Conservation (phyloP, 2,888 invertebrate genomes). For the Dichetophora obliterata region DNA sequence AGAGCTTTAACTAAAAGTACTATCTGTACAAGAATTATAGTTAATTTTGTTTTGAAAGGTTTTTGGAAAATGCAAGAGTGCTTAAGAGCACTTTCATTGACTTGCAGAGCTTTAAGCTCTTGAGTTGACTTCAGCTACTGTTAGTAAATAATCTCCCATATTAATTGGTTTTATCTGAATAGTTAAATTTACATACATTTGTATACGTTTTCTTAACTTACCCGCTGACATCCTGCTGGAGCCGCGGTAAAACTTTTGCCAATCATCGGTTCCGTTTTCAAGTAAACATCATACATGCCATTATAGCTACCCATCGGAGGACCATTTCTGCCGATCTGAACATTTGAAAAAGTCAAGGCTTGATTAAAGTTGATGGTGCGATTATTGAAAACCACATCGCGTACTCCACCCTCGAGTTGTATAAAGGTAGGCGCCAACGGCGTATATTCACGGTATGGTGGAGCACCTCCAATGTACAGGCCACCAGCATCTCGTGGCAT, state of each 20-base stretch:
- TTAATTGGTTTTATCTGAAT: neutral
- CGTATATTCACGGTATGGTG: slow-evolving; percentile 73
- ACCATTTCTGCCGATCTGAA: slow-evolving; percentile 76
- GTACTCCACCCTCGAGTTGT: slow-evolving; percentile 83
- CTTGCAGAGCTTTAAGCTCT: too few relatives aligned
- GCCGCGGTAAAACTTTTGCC: slow-evolving; percentile 68
- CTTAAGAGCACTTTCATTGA: too few relatives aligned
- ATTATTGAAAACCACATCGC: slow-evolving; percentile 85
- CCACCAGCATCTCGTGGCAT: slow-evolving; percentile 75
- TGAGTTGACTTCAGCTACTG: too few relatives aligned
- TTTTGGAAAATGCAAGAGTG: neutral
- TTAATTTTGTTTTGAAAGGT: neutral
- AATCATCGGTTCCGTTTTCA: slow-evolving; percentile 71
- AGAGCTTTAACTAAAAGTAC: too few relatives aligned
- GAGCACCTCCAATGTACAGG: slow-evolving; percentile 83
- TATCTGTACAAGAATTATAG: neutral
- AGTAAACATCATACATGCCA: slow-evolving; percentile 68
- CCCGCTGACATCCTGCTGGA: slow-evolving; percentile 75
- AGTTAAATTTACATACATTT: neutral
- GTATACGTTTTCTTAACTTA: slow-evolving; percentile 59
- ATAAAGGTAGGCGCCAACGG: slow-evolving; percentile 72
- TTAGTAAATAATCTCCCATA: neutral
- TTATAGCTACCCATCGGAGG: slow-evolving; percentile 71
- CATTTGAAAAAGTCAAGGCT: slow-evolving; percentile 76
- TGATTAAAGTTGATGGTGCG: slow-evolving; percentile 77